Evolutionary conservation across 64 coral and sea anemone genomes (phyloP).

Genomic region (Montipora cactus): DNA sequence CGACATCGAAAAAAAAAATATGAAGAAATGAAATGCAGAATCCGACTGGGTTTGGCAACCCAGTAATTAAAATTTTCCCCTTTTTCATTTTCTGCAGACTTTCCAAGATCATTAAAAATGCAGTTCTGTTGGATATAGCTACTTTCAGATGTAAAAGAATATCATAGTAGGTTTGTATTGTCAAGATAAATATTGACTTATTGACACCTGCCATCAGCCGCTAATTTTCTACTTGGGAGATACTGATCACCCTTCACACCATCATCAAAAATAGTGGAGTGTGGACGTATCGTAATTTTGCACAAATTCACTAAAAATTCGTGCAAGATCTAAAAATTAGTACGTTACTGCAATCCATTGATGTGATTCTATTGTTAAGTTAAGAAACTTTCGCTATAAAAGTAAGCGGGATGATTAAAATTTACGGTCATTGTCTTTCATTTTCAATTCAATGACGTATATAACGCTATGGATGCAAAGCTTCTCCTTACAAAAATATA

Average conservation of each 20-base stretch:
- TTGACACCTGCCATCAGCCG: not conserved
- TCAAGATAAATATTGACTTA: not conserved
- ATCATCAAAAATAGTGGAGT: not conserved
- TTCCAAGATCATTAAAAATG: no score
- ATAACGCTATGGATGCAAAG: not conserved
- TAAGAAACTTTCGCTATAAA: not conserved
- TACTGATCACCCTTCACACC: no score
- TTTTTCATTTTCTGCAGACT: no score
- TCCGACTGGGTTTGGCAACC: no score
- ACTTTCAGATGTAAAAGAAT: not conserved
- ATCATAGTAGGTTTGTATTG: not conserved
- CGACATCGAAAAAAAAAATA: no score
- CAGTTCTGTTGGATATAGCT: not conserved
- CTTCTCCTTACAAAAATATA: no score
- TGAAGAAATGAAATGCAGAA: no score
- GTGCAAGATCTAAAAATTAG: no score
- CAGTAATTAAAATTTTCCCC: no score
- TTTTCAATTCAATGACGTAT: not conserved
- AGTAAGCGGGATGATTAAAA: constrained; percentile 20
- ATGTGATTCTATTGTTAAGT: not conserved
- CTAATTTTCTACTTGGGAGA: not conserved
- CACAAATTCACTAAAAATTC: no score
- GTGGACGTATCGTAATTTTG: no score
- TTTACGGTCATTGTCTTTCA: not conserved
- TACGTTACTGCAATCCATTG: not conserved